These are phyloP conservation scores for Microctonus hyperodae DNA, from an alignment of 2,888 invertebrate species.

Conservation along the genomic window DNA sequence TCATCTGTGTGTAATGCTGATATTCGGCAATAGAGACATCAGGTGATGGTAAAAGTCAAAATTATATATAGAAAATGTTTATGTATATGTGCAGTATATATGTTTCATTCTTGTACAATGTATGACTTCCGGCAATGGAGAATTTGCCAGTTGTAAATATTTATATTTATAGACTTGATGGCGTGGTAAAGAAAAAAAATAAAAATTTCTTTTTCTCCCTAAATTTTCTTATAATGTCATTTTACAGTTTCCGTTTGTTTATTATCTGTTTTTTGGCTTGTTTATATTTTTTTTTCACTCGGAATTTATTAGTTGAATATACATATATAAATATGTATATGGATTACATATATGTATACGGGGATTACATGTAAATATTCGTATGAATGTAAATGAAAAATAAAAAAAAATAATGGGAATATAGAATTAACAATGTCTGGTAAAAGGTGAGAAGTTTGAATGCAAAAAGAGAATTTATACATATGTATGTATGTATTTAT, in stretches of 20 bases:
- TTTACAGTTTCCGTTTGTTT: not conserved
- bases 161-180: not conserved
- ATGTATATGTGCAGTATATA: no score
- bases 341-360: no score
- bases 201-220: not conserved
- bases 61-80: not conserved
- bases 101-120: not conserved
- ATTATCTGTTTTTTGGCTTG: no score
- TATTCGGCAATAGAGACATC: not conserved
- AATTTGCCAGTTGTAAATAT: not conserved
- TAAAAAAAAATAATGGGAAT: no score
- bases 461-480: no score
- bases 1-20: no score
- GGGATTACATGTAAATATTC: no score
- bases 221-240: not conserved
- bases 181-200: not conserved
- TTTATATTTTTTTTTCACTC: not conserved
- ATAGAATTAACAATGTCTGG: not conserved
- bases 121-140: not conserved
- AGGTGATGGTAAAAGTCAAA: not conserved
- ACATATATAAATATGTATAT: no score
- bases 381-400: no score
- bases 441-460: not conserved
- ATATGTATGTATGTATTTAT: no score
- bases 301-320: not conserved